Evolutionary conservation across 2,888 invertebrate genomes (phyloP), one percentile per base, ranked within the genome.

Genomic region (Rapana venosa): DNA sequence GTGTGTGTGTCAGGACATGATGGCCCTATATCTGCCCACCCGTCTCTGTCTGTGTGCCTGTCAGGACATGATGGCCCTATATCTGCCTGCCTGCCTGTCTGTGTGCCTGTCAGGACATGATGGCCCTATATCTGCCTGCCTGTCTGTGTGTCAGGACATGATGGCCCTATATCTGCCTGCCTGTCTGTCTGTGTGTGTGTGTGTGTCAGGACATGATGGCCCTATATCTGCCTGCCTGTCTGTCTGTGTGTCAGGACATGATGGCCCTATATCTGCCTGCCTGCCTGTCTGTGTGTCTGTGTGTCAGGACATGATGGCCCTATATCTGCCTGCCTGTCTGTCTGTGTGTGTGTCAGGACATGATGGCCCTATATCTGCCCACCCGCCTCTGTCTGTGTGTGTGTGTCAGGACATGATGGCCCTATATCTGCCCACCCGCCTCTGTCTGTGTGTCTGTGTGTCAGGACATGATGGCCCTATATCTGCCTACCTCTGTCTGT

Each of bases 221-320:
- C 13, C 32, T 26, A 5, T 30, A 32, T 32, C 30, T 79, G 77
- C 13, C 32, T 79, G 77, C 13, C 5, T 79, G 77, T 79, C 32
- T 79, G 77, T 32, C 32, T 79, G 77, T 79, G 77, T 79, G 77
- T 61, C 13, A 61, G 61, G 61, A 11, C 61, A 61, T 61, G 61
- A 61, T 11, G 17, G 61, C 17, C 13, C 17, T 11, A 15, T 79
- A 32, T 79, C 32, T 79, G 77, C 20, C 13, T 79, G 77, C 20
- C 32, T 79, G 77, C 20, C 8, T 77, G 77, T 77, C 32, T 79
- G 84, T 84, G 56, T 84, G 84, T 84, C 26, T 84, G 84, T 85
- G 58, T 85, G 85, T 85, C n/a, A 56, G 85, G 56, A 13, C 26
- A 11, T 79, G 61, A 17, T 61, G 61, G 11, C 13, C 17, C 13